Percentiles rank a stretch among this genome's conserved stretches.
phyloP scores from a whole-genome alignment of 2,888 invertebrate genomes.

The Diarsia brunnea region DNA sequence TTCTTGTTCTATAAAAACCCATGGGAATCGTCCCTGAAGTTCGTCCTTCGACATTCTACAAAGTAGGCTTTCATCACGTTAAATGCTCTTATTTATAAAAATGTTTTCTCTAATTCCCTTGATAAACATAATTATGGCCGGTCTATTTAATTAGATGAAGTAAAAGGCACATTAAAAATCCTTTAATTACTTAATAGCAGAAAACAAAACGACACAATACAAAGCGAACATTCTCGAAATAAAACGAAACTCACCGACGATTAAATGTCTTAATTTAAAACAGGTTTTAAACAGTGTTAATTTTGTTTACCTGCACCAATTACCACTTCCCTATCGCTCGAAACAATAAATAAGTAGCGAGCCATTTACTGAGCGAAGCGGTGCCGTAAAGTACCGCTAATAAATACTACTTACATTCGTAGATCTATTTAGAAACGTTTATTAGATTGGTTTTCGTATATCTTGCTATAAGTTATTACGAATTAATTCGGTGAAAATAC shows the following conservation, averaged over 20 bases:
- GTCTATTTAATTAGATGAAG: constrained; percentile 2
- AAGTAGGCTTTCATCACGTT: not conserved
- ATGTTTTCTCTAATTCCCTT: not conserved
- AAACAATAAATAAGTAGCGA: constrained; percentile 62
- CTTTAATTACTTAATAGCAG: constrained; percentile 27
- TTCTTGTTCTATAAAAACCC: constrained; percentile 1
- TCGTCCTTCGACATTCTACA: not conserved
- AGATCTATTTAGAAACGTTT: constrained; percentile 33
- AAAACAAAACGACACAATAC: constrained; percentile 18
- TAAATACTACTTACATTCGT: constrained; percentile 50
- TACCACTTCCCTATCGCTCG: constrained; percentile 65
- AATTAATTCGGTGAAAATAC: not conserved
- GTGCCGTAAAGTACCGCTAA: constrained; percentile 38
- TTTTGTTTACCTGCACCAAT: constrained; percentile 70
- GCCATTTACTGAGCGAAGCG: constrained; percentile 48
- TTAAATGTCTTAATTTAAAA: constrained; percentile 67
- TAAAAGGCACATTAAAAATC: constrained; percentile 10
- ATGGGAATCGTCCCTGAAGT: not conserved
- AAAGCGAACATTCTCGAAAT: constrained; percentile 29
- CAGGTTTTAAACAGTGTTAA: constrained; percentile 71
- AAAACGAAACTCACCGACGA: constrained; percentile 47
- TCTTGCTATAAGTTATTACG: constrained; percentile 3
- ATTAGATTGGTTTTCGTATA: constrained; percentile 25
- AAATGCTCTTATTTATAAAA: not conserved
- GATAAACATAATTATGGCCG: not conserved